Base-by-base conservation (phyloP, 2,113 vertebrate genomes). In the Mandrillus leucophaeus region DNA sequence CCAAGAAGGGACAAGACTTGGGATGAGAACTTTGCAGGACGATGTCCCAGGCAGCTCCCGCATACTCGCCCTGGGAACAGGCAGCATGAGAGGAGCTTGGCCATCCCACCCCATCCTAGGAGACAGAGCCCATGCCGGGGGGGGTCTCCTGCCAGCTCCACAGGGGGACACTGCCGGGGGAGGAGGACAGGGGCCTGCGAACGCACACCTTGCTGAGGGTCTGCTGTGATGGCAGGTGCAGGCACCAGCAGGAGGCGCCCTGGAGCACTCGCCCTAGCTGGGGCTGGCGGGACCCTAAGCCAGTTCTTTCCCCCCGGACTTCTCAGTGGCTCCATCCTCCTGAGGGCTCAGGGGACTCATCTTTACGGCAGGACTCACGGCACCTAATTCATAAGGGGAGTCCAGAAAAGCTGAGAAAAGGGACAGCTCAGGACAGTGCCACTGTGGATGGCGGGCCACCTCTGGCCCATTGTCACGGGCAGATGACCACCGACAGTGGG, bases 21-120 rank as follows among this genome's bases (percentile, higher is more conserved):
- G 35, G 25, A 10, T 30, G 0, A 0, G 35, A 75, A 27, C 6
- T 17, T 16, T 22, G 12, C 9, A 18, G 59, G n/a, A 38, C 0
- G 0, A 38, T 4, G 2, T 30, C 30, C 14, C 10, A 0, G 38
- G 68, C 25, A 40, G 61, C 59, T 55, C 55, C 5, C 5, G 3
- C 25, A 8, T 5, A 0, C 48, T 43, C 1, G 1, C 22, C 40
- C 43, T 2, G 13, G 59, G 78, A 14, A 50, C 2, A 0, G 0
- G 4, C 45, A 3, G 6, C 50, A 38, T 12, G 11, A 38, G 52
- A 55, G 13, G 4, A 7, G 4, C 5, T 2, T 23, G 59, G 61
- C 59, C 57, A 43, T 13, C 82, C 20, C 5, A 18, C 14, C 73
- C 45, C 61, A 22, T n/a, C 52, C 17, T 4, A 5, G 3, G n/a